Percentiles rank a stretch among this genome's conserved stretches.
phyloP scores from a whole-genome alignment of 2,888 invertebrate genomes.

The Leptura quadrifasciata region DNA sequence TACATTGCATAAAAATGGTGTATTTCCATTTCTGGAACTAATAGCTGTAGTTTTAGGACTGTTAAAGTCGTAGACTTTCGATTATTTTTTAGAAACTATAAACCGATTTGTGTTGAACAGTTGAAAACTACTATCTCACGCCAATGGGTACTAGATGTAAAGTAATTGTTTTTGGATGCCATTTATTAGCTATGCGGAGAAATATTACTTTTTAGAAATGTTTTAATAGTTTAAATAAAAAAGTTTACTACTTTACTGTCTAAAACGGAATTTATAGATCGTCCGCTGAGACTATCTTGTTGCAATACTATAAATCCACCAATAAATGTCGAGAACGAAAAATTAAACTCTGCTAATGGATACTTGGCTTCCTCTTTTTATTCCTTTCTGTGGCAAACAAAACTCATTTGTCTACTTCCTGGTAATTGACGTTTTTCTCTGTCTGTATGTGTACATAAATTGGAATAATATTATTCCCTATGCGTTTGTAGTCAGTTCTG shows the following conservation, averaged over 20 bases:
- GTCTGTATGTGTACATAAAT: conserved; percentile 1
- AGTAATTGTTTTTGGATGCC: no score
- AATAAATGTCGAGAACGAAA: background rate
- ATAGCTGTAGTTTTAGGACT: no score
- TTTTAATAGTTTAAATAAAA: no score
- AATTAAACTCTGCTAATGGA: background rate
- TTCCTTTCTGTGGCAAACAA: background rate
- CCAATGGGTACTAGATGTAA: no score
- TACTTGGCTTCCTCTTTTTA: background rate
- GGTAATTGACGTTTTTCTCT: conserved; percentile 1
- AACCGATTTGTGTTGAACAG: no score
- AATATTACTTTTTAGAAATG: no score
- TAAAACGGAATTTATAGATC: background rate
- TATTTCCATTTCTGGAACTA: no score
- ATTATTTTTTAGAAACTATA: no score
- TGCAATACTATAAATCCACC: background rate
- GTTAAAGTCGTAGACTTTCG: no score
- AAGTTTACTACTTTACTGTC: background rate
- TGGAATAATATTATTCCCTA: background rate
- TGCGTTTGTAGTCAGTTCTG: background rate
- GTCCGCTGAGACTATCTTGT: background rate
- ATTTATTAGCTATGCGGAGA: no score
- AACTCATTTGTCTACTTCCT: background rate
- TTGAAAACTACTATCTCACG: no score
- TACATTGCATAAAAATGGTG: no score